Evolutionary conservation across 2,113 vertebrate genomes (phyloP), one percentile per base, ranked within the genome.

Genomic region (Notothenia rossii): DNA sequence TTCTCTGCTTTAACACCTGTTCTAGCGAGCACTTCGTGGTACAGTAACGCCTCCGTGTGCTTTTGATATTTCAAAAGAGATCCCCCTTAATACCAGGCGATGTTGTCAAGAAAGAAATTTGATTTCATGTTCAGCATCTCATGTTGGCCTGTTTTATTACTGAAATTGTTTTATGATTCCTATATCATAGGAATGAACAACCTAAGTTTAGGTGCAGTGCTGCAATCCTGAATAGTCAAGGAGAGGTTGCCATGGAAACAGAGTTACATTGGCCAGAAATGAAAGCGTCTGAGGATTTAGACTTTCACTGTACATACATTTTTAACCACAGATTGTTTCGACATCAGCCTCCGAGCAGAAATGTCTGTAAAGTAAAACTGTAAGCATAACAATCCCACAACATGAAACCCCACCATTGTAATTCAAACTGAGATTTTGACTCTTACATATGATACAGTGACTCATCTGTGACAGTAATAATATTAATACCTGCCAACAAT

Each of bases 241-340:
- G 82, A 92, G 89, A 63, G 89, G 95, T 95, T 95, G 90, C 94
- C 91, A 93, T 95, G 94, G 95, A 95, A 95, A 96, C 94, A 94
- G 92, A 93, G 92, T 95, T 94, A 93, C 93, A 94, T 88, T 93
- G 93, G 94, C 90, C 92, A 93, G 90, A 92, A 95, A 93, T 92
- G 91, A 94, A 94, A 92, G 91, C 83, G 73, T 94, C 92, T 92
- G 86, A 94, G 92, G 93, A 93, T 92, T 92, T 90, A 87, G 91
- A 91, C 90, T 93, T 93, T 93, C 86, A 94, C 92, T 94, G 93
- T 94, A 93, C 92, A 93, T 92, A 84, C 83, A 86, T 93, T 93
- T 94, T 94, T 92, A 95, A 93, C 84, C 83, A 86, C 83, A 86
- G 83, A 93, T 92, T 93, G 90, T 95, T 91, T 92, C 90, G 77